Evolutionary conservation across 2,797 vertebrate species (phyloP).

Genomic region (Numenius phaeopus): DNA sequence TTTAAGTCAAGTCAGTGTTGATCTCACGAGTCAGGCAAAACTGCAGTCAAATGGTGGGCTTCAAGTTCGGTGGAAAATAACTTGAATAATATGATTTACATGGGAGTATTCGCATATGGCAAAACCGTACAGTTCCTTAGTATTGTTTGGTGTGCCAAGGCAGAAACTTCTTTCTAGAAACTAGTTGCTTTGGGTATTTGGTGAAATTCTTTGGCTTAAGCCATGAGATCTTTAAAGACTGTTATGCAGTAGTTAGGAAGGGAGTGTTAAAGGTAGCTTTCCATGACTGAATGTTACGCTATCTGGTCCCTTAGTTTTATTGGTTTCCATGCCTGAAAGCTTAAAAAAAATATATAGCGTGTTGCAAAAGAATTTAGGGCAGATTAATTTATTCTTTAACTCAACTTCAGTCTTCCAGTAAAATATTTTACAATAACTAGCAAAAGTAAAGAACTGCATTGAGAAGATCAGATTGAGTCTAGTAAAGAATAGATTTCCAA

Average conservation of each 20-base stretch:
- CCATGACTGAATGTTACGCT: neutral
- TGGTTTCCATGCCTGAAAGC: neutral
- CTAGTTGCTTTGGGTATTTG: neutral
- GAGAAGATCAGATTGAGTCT: neutral
- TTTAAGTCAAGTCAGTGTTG: neutral
- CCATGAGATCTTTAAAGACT: neutral
- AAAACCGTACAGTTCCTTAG: neutral
- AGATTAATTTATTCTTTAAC: neutral
- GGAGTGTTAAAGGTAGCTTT: neutral
- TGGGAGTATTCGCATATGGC: neutral
- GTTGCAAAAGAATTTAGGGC: neutral
- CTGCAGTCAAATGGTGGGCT: neutral
- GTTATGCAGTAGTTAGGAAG: rapidly evolving
- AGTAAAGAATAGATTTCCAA: neutral
- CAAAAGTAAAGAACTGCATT: neutral
- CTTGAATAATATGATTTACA: neutral
- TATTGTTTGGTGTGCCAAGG: neutral
- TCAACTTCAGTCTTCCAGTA: neutral
- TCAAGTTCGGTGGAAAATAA: neutral
- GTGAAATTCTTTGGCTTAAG: neutral
- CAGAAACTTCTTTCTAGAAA: neutral
- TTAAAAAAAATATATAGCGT: neutral
- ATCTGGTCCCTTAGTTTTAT: neutral
- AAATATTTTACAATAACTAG: neutral
- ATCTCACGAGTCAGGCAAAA: neutral